Percentiles rank a stretch among this genome's conserved stretches.
These are phyloP conservation scores for Aurelia aurita complex sp. Pacific DNA, from an alignment of 30 jellyfish, hydroid and myxozoan species.

Conservation along the genomic window DNA sequence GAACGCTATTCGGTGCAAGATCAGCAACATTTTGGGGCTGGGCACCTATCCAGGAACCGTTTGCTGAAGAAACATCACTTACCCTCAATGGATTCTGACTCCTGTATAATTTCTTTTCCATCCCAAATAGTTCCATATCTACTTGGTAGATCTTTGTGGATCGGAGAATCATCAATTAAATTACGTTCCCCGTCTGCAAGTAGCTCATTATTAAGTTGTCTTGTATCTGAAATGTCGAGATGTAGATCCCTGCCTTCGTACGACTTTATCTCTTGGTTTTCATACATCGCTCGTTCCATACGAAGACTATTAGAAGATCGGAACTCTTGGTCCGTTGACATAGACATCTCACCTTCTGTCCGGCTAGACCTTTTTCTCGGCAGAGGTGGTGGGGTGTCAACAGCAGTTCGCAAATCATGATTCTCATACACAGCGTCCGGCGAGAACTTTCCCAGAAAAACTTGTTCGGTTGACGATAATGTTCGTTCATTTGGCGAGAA, in stretches of 20 bases:
- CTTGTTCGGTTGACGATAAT: neutral
- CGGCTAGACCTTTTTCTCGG: slow-evolving; percentile 44
- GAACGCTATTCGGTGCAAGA: no score
- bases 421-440: slow-evolving; percentile 28
- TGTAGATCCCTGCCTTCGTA: neutral
- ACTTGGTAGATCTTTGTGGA: slow-evolving; percentile 17
- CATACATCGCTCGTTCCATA: neutral
- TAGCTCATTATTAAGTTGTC: neutral
- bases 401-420: neutral
- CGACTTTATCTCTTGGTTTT: neutral
- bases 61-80: neutral
- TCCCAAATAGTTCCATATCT: slow-evolving; percentile 45
- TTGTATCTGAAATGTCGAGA: neutral
- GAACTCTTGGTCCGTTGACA: neutral
- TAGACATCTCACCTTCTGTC: slow-evolving; percentile 5
- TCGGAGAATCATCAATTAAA: slow-evolving; percentile 61
- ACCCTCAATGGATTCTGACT: slow-evolving; percentile 10
- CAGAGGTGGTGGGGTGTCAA: slow-evolving; percentile 63
- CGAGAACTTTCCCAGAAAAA: neutral
- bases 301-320: slow-evolving; percentile 1
- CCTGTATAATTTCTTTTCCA: slow-evolving; percentile 15
- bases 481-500: neutral
- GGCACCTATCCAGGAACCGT: no score
- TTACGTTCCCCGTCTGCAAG: neutral
- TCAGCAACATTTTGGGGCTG: no score